phyloP scores from a whole-genome alignment of 2,113 vertebrate genomes.

The Gallinago undulata region DNA sequence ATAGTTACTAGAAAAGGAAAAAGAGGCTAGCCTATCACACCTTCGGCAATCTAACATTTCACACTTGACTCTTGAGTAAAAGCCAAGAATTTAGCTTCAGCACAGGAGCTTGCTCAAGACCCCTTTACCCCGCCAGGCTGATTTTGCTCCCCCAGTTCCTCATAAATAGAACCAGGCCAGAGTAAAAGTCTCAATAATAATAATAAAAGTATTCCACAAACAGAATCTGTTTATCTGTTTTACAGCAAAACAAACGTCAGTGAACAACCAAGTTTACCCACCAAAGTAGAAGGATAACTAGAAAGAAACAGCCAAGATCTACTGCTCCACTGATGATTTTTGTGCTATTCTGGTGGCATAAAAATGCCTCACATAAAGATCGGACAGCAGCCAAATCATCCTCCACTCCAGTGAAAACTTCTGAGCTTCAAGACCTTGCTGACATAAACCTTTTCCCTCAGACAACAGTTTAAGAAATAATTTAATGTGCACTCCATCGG shows the following conservation, averaged over 20 bases:
- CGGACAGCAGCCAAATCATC: neutral
- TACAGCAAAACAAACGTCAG: neutral
- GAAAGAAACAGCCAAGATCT: neutral
- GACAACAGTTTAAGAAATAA: neutral
- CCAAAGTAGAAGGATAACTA: neutral
- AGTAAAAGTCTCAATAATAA: neutral
- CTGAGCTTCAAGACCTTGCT: neutral
- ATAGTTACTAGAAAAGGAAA: neutral
- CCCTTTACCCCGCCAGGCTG: neutral
- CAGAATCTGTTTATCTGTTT: slow-evolving; percentile 12
- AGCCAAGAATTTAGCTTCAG: slow-evolving; percentile 11
- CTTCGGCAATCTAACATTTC: slow-evolving; percentile 9
- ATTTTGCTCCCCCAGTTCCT: slow-evolving; percentile 38
- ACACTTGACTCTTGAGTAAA: neutral
- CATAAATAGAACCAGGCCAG: slow-evolving; percentile 30
- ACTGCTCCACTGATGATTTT: neutral
- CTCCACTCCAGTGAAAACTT: neutral
- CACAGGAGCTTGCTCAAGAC: slow-evolving; percentile 40
- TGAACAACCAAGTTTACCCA: neutral
- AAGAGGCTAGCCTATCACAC: neutral
- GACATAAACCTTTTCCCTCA: neutral
- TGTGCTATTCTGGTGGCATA: neutral
- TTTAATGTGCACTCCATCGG: neutral
- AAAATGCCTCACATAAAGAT: neutral
- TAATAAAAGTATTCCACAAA: neutral